Percentiles rank a stretch among this genome's conserved stretches.
Conservation (phyloP, 2,797 vertebrate species). For the Nyctalus aviator region DNA sequence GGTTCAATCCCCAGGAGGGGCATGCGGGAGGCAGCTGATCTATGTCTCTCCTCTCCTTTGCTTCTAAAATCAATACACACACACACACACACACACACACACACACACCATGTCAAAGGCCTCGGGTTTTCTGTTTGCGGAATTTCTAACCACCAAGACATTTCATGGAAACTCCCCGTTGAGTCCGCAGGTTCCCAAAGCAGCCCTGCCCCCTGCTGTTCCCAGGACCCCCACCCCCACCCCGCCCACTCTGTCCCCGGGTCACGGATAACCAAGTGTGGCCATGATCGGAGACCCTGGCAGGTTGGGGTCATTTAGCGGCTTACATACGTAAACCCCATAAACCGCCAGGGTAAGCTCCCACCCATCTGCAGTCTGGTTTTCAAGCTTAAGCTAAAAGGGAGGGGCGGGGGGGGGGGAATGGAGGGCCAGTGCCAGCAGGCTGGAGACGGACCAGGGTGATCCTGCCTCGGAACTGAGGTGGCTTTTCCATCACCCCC, state of each 20-base stretch:
- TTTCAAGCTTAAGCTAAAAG: neutral
- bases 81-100: too few relatives aligned
- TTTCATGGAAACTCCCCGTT: neutral
- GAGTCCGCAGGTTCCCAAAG: neutral
- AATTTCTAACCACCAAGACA: neutral
- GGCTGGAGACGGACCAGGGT: conserved; percentile 62
- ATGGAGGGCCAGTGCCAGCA: neutral
- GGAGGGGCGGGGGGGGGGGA: neutral
- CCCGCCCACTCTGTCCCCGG: neutral
- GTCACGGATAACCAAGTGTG: neutral
- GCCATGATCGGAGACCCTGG: neutral
- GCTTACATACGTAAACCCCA: neutral
- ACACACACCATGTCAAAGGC: too few relatives aligned
- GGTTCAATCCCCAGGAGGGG: too few relatives aligned
- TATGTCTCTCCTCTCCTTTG: too few relatives aligned
- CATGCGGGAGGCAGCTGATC: too few relatives aligned
- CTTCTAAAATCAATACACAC: too few relatives aligned
- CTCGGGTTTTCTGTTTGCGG: neutral
- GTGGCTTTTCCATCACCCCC: conserved; percentile 60
- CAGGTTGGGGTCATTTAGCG: neutral
- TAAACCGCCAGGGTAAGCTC: neutral
- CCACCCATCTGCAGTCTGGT: neutral
- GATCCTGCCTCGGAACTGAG: neutral
- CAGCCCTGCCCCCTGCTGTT: neutral
- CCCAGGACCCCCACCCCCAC: neutral